Evolutionary conservation across 2,797 vertebrate species (phyloP), one percentile per base, ranked within the genome.

Genomic region (Sylvia borin): DNA sequence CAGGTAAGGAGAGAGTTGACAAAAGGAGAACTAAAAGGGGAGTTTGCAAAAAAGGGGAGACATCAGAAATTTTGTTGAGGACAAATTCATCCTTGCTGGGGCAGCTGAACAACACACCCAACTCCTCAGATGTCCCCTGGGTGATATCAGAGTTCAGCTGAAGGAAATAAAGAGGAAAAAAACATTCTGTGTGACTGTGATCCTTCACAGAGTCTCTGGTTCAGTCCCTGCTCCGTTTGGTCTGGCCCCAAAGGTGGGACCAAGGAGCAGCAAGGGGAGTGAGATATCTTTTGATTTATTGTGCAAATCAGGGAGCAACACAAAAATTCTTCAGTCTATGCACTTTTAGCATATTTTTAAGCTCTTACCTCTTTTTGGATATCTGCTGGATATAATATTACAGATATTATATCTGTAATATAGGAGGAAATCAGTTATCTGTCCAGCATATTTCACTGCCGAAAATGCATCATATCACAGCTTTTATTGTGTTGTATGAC

Each of bases 61-160:
- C 47, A 51, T 34, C n/a, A 70, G 67, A 93, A 86, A 75, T 85
- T 58, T 54, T 65, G 32, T 34, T 58, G 62, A 86, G 75, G 74
- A 47, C 34, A 53, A 90, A 58, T 73, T 73, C 25, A 16, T 93
- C 79, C 45, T 85, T 70, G 40, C 42, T 88, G 66, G 13, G 74
- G 9, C 51, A 71, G 85, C 24, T 74, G 84, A 79, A 85, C 68
- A 73, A n/a, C 61, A 82, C 53, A 20, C 40, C 50, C 78, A 75
- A 8, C 53, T 82, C 70, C 65, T 78, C 66, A 88, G 61, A 55
- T 74, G 76, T 96, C 77, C 96, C 96, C 95, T 96, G 97, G 93
- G 97, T 68, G 66, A 89, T 88, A 92, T 78, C 90, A 96, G 96
- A 97, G 97, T 97, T 97, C 94, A 94, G 43, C 91, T 67, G 78